A percentile compares a stretch with the other conserved stretches of the same genome.
These are phyloP conservation scores for Epinephelus lanceolatus DNA, from an alignment of 2,113 vertebrate species.

Conservation along the genomic window DNA sequence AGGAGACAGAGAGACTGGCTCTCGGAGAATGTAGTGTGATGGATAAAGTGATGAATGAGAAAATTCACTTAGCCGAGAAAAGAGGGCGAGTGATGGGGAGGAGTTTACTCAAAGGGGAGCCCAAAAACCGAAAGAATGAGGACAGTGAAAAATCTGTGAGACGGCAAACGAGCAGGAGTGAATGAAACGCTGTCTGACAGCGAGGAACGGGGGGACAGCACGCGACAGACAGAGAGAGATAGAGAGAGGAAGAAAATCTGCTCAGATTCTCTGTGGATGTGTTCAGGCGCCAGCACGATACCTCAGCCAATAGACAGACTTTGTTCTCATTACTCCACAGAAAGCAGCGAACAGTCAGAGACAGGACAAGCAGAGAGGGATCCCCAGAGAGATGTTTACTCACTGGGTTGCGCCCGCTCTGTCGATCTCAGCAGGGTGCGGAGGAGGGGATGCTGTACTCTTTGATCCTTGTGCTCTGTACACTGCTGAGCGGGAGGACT, in stretches of 20 bases:
- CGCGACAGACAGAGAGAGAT: neutral
- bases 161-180: constrained; percentile 23
- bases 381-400: constrained; percentile 68
- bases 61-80: constrained; percentile 52
- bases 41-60: constrained; percentile 55
- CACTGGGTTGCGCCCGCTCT: constrained; percentile 39
- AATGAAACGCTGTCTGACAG: constrained; percentile 41
- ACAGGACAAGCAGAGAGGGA: constrained; percentile 34
- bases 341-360: constrained; percentile 27
- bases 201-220: neutral
- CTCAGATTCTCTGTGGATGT: constrained; percentile 35
- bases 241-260: constrained; percentile 23
- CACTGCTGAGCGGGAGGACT: constrained; percentile 24
- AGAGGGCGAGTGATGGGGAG: constrained; percentile 24
- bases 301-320: constrained; percentile 43
- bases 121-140: constrained; percentile 56
- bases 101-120: constrained; percentile 48
- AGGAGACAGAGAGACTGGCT: constrained; percentile 18
- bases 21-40: constrained; percentile 6
- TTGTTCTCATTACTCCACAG: constrained; percentile 56
- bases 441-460: constrained; percentile 26
- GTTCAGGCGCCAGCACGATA: constrained; percentile 40
- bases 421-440: constrained; percentile 38
- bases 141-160: constrained; percentile 50
- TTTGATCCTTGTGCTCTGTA: constrained; percentile 52